These are phyloP conservation scores for Osmerus mordax DNA, from an alignment of 2,113 vertebrate species.

Conservation along the genomic window DNA sequence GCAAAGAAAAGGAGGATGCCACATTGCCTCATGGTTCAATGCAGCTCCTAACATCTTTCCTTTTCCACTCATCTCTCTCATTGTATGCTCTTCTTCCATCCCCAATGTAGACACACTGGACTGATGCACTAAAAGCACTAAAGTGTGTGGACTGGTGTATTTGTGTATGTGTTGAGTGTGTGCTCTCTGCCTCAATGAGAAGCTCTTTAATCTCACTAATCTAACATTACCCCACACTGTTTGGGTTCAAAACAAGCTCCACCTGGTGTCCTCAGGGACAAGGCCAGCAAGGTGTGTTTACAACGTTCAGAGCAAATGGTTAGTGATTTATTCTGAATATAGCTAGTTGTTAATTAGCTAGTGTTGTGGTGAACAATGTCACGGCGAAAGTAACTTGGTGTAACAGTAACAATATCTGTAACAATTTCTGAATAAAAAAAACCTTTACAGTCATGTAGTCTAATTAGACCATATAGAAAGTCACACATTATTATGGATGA, in stretches of 20 bases:
- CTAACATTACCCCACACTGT: background rate
- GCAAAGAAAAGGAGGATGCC: too few species aligned
- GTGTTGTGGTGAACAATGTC: too few species aligned
- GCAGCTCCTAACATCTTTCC: background rate
- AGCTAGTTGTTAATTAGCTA: too few species aligned
- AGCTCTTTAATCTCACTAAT: background rate
- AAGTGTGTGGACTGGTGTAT: background rate
- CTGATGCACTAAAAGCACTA: background rate
- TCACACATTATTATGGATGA: too few species aligned
- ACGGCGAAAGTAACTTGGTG: too few species aligned
- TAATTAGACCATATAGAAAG: too few species aligned
- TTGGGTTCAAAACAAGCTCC: slow-evolving; percentile 1
- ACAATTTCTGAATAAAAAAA: too few species aligned
- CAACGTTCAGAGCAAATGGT: too few species aligned
- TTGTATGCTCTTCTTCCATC: background rate
- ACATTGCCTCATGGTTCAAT: background rate
- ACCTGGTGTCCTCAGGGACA: background rate
- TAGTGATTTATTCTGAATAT: too few species aligned
- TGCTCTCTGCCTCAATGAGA: background rate
- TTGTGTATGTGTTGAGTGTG: background rate
- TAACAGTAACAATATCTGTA: too few species aligned
- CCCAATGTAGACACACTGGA: background rate
- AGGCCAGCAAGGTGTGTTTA: too few species aligned
- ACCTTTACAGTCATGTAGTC: too few species aligned
- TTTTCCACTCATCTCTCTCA: background rate